Evolutionary conservation across 1,140 invertebrate species (phyloP), one percentile per base, ranked within the genome.

Genomic region (Bombus soroeensis): DNA sequence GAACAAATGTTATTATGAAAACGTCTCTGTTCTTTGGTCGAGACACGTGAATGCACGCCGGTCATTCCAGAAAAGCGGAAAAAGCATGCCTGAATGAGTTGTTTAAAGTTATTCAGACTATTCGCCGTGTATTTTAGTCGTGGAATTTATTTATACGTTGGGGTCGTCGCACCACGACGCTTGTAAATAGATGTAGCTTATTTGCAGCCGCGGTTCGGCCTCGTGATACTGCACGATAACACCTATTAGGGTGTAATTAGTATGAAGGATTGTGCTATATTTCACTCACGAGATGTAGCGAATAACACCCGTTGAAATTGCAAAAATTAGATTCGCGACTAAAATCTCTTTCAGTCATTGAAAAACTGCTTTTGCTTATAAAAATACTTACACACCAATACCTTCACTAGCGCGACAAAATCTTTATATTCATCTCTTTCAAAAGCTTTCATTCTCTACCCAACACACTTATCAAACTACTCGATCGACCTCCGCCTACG

Each of bases 21-120:
- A 32, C 28, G 28, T 41, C 39, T 12, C 3, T 77, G 34, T 74
- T 47, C 57, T 74, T 66, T 66, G 71, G 9, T 10, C 25, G 57
- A 34, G 39, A 8, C 28, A 13, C 15, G n/a, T 84, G 66, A 78
- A 78, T 84, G 37, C 43, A 18, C 34, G 13, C 2, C 13, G 22
- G 32, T n/a, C 43, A 28, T 71, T 43, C 12, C 43, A 22, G 5
- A 9, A 57, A 64, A 62, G 22, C 64, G 47, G 75, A 37, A 71
- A 84, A 41, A 79, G n/a, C 34, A 39, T 4, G 41, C 22, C 13
- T 84, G 64, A 84, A 84, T 79, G 47, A 70, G 66, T 43, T 41
- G 37, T 43, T 84, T 43, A 37, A n/a, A 84, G 47, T 57, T 84
- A 84, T 84, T 79, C 75, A 78, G n/a, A 25, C 75, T 79, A 84